Evolutionary conservation across 2,888 invertebrate genomes (phyloP), one percentile per base, ranked within the genome.

Genomic region (Leucoptera coffeella): DNA sequence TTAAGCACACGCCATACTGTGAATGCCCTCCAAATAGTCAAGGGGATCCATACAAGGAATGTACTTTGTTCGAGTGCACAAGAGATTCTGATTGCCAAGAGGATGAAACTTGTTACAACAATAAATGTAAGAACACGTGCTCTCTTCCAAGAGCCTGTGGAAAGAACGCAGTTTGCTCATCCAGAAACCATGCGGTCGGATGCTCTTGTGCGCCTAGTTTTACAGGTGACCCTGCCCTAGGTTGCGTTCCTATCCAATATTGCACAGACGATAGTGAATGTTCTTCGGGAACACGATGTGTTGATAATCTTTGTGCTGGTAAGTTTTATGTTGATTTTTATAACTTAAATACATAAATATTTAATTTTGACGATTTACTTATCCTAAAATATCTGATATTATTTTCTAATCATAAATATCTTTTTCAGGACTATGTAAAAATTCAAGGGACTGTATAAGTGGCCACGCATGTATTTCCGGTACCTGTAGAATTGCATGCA

Each of bases 381-480:
- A 10, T 22, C 10, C 4, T 9, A 22, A 7, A 6, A 5, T n/a
- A 22, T 22, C 13, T 8, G 14, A 6, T 15, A 9, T 21, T 8
- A 22, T 11, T 23, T 13, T 20, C 21, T 22, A 17, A 14, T 15
- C 30, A 23, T 31, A 29, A 24, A 38, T 34, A 29, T 31, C 41
- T 33, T 32, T 71, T 65, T 43, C 53, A 73, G 83, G 87, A 9
- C 52, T 85, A 11, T 92, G 92, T 44, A 77, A 80, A 37, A 85
- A 81, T 38, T 78, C 85, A 12, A 76, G 91, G 33, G 91, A 92
- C 38, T 92, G 92, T 45, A 81, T 91, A 28, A 77, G 78, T 10
- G 86, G 89, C 41, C 91, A 92, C 60, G 62, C 89, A 9, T 92
- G 92, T 43, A 82, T 92, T 31, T 83, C 87, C 51, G 82, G 80